Base-by-base conservation (phyloP, 2,113 vertebrate species). In the Dendropsophus ebraccatus region DNA sequence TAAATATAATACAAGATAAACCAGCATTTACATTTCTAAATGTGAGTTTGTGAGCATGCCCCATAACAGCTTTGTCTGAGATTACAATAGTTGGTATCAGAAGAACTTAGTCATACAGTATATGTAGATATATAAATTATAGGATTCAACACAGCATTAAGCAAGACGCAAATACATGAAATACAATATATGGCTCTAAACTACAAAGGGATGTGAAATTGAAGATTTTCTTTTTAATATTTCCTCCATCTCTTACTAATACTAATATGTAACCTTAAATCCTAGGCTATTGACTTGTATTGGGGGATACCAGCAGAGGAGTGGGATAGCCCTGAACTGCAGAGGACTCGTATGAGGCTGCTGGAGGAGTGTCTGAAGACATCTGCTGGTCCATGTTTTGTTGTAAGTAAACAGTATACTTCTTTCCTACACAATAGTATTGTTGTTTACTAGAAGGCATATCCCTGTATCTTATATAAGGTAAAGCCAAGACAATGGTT, bases 311-410 rank as follows among this genome's bases (percentile, higher is more conserved):
- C 96, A 25, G 93, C 95, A 74, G 97, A 97, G 0, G 97, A 98
- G 87, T 99, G 98, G 97, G 96, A 99, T 92, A 97, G 91, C 87
- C 97, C 97, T 0, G 97, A 99, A 73, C 92, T 99, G 80, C 98
- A 99, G 83, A 94, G 96, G 90, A 96, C 96, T 67, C 92, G 98
- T 54, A 99, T 99, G 97, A 97, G 96, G 90, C 95, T 99, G 32
- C 90, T 99, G 87, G 97, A 99, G 91, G 97, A 99, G 87, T 99
- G 98, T 91, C 92, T 99, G 89, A 97, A 98, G 94, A 98, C 95
- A 87, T 99, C 98, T 88, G 96, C 97, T 87, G 98, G 98, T 91
- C 98, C 98, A 88, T 99, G 98, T 93, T 99, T 99, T 95, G 98
- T 98, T 93, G 98, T 99, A 95, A 96, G 98, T 97, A 94, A 45